Conservation (phyloP, 2,888 invertebrate genomes). For the Lymantria monacha region DNA sequence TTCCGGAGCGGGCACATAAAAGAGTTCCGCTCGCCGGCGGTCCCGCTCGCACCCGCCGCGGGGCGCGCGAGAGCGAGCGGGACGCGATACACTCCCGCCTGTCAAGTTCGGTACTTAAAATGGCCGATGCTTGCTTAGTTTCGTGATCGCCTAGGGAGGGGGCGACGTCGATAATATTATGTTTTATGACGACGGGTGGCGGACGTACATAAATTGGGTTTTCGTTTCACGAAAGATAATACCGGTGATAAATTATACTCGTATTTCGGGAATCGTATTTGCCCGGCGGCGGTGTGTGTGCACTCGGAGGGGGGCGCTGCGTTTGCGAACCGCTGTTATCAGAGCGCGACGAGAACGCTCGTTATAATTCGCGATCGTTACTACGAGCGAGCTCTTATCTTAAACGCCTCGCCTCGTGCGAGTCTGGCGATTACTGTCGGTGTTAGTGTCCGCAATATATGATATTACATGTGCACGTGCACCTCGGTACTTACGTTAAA, state of each 20-base stretch:
- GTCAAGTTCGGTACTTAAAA: conserved; percentile 73
- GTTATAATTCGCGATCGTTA: conserved; percentile 59
- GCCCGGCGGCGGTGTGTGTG: conserved; percentile 39
- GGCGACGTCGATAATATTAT: conserved; percentile 78
- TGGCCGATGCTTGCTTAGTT: conserved; percentile 77
- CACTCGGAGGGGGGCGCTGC: conserved; percentile 48
- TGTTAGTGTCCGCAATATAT: conserved; percentile 25
- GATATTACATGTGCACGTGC: conserved; percentile 24
- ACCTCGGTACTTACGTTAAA: conserved; percentile 39
- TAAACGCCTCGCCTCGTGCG: conserved; percentile 45
- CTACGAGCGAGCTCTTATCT: conserved; percentile 51
- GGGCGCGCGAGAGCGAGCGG: conserved; percentile 16
- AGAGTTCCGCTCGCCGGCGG: conserved; percentile 55
- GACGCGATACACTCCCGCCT: conserved; percentile 50
- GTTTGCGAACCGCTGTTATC: conserved; percentile 53
- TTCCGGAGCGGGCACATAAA: conserved; percentile 62
- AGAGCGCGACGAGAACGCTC: conserved; percentile 60
- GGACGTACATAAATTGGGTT: conserved; percentile 70
- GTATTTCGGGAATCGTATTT: conserved; percentile 63
- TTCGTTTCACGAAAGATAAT: conserved; percentile 77
- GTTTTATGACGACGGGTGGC: conserved; percentile 74
- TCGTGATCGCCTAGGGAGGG: conserved; percentile 80
- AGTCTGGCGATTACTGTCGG: conserved; percentile 35
- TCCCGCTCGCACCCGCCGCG: conserved; percentile 42
- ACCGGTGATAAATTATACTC: conserved; percentile 66